Percentiles rank a stretch among this genome's conserved stretches.
Conservation (phyloP, 2,797 vertebrate species). For the Aplochiton taeniatus region DNA sequence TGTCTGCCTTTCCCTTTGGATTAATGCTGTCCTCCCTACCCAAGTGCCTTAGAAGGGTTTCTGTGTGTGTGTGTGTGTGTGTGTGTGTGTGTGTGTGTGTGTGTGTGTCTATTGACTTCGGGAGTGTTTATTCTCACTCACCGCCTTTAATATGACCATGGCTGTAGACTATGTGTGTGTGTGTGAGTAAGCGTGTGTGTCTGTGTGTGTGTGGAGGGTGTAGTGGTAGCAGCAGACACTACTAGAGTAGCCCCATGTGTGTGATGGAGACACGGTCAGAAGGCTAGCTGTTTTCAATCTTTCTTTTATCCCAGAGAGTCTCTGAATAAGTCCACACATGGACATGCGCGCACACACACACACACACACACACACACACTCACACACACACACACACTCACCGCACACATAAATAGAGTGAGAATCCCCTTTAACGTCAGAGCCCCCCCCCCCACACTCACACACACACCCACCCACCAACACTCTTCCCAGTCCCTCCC, state of each 20-base stretch:
- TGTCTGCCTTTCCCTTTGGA: neutral
- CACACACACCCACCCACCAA: conserved; percentile 1
- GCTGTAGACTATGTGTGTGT: neutral
- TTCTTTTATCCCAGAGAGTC: conserved; percentile 15
- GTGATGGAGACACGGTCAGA: conserved; percentile 47
- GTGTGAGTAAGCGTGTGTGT: neutral
- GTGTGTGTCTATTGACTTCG: no score
- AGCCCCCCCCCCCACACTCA: conserved; percentile 9
- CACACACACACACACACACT: conserved; percentile 29
- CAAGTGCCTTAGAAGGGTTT: no score
- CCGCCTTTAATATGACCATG: no score
- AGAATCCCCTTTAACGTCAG: conserved; percentile 55
- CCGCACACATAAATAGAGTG: conserved; percentile 21
- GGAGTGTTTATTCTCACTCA: no score
- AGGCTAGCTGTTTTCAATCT: conserved; percentile 49
- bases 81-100: neutral
- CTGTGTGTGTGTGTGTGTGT: neutral
- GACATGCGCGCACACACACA: conserved; percentile 1
- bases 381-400: conserved; percentile 17
- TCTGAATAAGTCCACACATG: conserved; percentile 8
- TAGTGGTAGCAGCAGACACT: conserved; percentile 19
- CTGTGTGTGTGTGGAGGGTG: conserved; percentile 14
- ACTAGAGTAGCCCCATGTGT: conserved; percentile 31
- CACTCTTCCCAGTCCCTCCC: conserved; percentile 49
- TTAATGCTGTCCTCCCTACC: no score